A percentile compares a stretch with the other conserved stretches of the same genome.
These are phyloP conservation scores for Brachionus rubens DNA, from an alignment of 1,140 invertebrate genomes.

Conservation along the genomic window DNA sequence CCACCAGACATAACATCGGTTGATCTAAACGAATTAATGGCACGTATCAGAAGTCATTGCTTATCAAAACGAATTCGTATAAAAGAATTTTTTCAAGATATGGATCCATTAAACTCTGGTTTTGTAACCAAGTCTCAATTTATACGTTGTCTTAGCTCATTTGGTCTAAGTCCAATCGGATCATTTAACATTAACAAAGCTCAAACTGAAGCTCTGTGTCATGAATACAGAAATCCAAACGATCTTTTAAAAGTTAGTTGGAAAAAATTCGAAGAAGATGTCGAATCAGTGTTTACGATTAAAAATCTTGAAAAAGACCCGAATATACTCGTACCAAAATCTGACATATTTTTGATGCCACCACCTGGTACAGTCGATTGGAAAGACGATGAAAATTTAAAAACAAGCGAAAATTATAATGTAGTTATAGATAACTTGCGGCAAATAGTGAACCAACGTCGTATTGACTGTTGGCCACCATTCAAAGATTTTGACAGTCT, in stretches of 20 bases:
- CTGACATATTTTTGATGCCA: conserved; percentile 56
- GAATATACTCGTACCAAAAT: conserved; percentile 52
- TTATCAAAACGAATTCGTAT: conserved; percentile 55
- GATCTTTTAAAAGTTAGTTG: conserved; percentile 55
- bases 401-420: conserved; percentile 49
- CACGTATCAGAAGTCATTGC: conserved; percentile 56
- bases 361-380: conserved; percentile 58
- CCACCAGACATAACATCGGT: conserved; percentile 50
- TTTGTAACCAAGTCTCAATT: conserved; percentile 54
- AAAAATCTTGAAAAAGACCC: conserved; percentile 56
- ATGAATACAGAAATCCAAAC: conserved; percentile 53
- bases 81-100: conserved; percentile 47
- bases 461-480: conserved; percentile 55
- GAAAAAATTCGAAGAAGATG: conserved; percentile 56
- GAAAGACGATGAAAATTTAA: conserved; percentile 51
- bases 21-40: conserved; percentile 56
- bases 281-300: conserved; percentile 60
- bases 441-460: conserved; percentile 52
- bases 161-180: conserved; percentile 58
- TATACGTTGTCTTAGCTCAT: conserved; percentile 52
- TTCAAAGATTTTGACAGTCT: conserved; percentile 57
- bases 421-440: conserved; percentile 53
- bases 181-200: conserved; percentile 55
- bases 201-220: conserved; percentile 53
- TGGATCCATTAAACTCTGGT: conserved; percentile 50